Evolutionary conservation across 2,113 vertebrate genomes (phyloP), one percentile per base, ranked within the genome.

Genomic region (Pedionomus torquatus): DNA sequence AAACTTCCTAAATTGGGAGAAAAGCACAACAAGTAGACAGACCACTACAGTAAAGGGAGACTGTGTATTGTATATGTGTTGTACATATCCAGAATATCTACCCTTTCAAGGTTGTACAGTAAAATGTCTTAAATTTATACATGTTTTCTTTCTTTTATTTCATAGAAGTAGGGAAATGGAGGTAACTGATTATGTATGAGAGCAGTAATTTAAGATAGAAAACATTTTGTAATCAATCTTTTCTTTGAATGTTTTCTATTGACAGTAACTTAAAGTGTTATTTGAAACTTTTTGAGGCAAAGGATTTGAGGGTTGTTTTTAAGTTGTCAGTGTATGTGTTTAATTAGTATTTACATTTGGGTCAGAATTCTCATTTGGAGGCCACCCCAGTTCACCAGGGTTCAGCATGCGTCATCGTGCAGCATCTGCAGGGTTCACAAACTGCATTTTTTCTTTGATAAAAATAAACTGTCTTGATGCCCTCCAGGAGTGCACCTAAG

Each of bases 21-120:
- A 87, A 92, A 96, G 93, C 87, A 92, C 83, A 93, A 85, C 58
- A 74, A 31, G 23, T 93, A 89, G 77, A 49, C 58, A 91, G 89
- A 97, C 93, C 86, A 96, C 94, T 95, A 96, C 72, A 92, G 90
- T 48, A 93, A 92, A 93, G 86, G 89, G 95, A 92, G 89, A 82
- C 80, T 95, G 74, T 85, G 54, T 94, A 66, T 89, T 95, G 55
- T 95, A 78, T 70, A 54, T 77, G 4, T 89, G 55, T 75, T 95
- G 89, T 96, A 92, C 52, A 94, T 89, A 87, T 78, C 18, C 43
- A 48, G 72, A 82, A 82, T 87, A 89, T 63, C 21, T 64, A 64
- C 77, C 12, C 1, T 55, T 93, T 89, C 80, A 85, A 83, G n/a
- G 30, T 26, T 92, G 60, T 83, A 84, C 48, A 81, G 89, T 74